Evolutionary conservation across 2,797 vertebrate genomes (phyloP).

Genomic region (Aselliscus stoliczkanus): DNA sequence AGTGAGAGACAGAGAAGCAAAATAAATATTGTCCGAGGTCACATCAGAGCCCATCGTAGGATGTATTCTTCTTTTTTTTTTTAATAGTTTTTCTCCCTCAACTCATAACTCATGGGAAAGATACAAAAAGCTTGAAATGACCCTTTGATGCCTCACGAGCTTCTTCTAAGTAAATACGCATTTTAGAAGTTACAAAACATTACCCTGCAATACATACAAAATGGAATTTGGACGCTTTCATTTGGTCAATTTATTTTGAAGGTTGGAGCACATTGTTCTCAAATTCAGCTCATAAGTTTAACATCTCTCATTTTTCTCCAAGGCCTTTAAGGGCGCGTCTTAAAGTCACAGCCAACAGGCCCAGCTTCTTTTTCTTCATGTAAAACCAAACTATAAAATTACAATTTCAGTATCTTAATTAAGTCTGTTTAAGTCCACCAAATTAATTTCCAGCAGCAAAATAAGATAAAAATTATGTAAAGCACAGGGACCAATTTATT

Average conservation of each 20-base stretch:
- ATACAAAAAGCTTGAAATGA: not conserved
- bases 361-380: constrained; percentile 43
- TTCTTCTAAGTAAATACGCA: constrained; percentile 1
- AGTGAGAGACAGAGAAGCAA: not conserved
- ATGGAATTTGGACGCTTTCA: not conserved
- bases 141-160: not conserved
- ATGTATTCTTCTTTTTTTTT: not conserved
- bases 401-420: constrained; percentile 68
- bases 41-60: not conserved
- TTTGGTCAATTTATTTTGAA: not conserved
- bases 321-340: constrained; percentile 27
- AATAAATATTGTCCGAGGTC: not conserved
- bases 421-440: constrained; percentile 58
- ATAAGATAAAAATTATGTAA: constrained; percentile 51
- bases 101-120: not conserved
- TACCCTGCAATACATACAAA: not conserved
- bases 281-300: constrained; percentile 43
- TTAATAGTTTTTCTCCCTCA: not conserved
- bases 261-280: constrained; percentile 7
- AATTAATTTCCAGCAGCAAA: constrained; percentile 58
- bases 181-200: not conserved
- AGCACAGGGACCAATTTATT: constrained; percentile 48
- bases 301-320: constrained; percentile 28
- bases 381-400: constrained; percentile 71
- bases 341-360: constrained; percentile 55